Conservation (phyloP, 2,888 invertebrate genomes). For the Drosophila formosana region DNA sequence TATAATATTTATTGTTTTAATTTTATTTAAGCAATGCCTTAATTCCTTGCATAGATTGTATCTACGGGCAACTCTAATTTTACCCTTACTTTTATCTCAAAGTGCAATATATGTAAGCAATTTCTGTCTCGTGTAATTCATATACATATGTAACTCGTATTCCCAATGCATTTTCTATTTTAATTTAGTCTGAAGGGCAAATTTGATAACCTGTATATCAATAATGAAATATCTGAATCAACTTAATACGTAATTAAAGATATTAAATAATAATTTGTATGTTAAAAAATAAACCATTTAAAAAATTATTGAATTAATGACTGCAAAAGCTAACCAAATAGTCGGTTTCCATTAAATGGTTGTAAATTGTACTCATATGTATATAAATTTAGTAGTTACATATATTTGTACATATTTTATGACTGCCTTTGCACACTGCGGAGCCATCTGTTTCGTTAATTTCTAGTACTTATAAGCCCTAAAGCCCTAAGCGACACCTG, state of each 20-base stretch:
- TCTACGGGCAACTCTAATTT: constrained; percentile 19
- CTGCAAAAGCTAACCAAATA: no score
- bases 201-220: constrained; percentile 39
- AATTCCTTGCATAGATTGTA: constrained; percentile 24
- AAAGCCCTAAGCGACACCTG: constrained; percentile 66
- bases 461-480: constrained; percentile 68
- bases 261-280: constrained; percentile 52
- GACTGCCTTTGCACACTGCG: constrained; percentile 23
- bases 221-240: constrained; percentile 61
- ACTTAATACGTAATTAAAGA: constrained; percentile 74
- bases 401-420: constrained; percentile 3
- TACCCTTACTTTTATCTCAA: constrained; percentile 22
- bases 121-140: constrained; percentile 17
- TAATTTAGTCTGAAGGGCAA: constrained; percentile 18
- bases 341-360: background rate
- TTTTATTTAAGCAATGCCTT: constrained; percentile 20
- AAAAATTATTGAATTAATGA: background rate
- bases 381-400: no score
- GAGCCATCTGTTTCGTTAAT: constrained; percentile 44
- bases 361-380: background rate
- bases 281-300: constrained; percentile 31
- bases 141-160: constrained; percentile 19
- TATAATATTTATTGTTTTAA: constrained; percentile 39
- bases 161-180: constrained; percentile 52
- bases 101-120: constrained; percentile 22